These are phyloP conservation scores for Choristoneura rosaceana DNA, from an alignment of 2,888 invertebrate species.

Conservation along the genomic window DNA sequence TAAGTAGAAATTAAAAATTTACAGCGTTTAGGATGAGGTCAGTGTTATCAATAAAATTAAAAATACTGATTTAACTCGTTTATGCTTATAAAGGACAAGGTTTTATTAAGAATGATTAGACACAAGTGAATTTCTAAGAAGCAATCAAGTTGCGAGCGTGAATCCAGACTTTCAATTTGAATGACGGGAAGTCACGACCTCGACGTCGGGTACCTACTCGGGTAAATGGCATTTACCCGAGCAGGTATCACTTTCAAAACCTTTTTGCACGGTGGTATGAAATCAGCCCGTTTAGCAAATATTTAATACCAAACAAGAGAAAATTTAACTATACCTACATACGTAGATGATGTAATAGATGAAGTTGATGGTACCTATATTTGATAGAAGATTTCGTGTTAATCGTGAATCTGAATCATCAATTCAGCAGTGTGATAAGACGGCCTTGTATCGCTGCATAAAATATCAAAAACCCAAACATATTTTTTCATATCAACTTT, in stretches of 20 bases:
- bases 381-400: neutral
- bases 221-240: constrained; percentile 37
- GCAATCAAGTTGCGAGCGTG: constrained; percentile 29
- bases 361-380: neutral
- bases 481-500: neutral
- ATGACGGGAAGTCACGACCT: constrained; percentile 42
- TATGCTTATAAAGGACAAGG: constrained; percentile 25
- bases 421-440: constrained; percentile 1
- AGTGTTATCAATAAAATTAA: neutral
- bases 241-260: constrained; percentile 35
- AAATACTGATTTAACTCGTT: constrained; percentile 20
- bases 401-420: neutral
- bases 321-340: neutral
- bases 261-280: constrained; percentile 23
- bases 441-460: neutral
- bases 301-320: neutral
- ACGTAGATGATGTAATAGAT: no score
- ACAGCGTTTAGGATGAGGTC: constrained; percentile 27
- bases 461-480: neutral
- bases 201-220: constrained; percentile 20
- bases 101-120: constrained; percentile 4
- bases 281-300: neutral
- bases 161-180: constrained; percentile 39
- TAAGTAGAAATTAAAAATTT: constrained; percentile 19
- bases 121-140: constrained; percentile 21